phyloP scores from a whole-genome alignment of 2,797 vertebrate species.

The Xiphophorus birchmanni region DNA sequence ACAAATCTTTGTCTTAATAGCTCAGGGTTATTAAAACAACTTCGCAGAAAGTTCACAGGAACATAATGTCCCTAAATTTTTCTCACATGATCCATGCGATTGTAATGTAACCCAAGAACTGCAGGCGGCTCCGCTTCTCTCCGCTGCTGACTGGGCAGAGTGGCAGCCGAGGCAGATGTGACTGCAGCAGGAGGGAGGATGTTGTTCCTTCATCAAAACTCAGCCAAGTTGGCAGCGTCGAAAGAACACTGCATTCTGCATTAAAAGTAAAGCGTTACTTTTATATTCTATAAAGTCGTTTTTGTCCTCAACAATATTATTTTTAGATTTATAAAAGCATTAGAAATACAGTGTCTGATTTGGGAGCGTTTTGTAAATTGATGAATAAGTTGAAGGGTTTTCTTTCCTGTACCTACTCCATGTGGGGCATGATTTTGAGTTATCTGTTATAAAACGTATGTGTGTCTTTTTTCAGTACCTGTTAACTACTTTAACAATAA shows the following conservation, averaged over 20 bases:
- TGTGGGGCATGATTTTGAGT: not conserved
- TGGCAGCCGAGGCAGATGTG: not conserved
- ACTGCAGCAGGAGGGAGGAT: slow-evolving; percentile 7
- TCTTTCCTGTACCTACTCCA: too few relatives aligned
- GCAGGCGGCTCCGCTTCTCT: not conserved
- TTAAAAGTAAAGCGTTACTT: not conserved
- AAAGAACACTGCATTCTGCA: not conserved
- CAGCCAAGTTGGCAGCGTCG: slow-evolving; percentile 5
- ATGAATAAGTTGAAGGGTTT: not conserved
- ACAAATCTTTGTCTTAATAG: not conserved
- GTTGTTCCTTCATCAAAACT: not conserved
- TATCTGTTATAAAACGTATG: not conserved
- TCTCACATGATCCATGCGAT: not conserved
- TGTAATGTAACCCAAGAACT: not conserved
- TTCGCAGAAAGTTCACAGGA: not conserved
- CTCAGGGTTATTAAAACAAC: not conserved
- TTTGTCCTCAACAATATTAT: not conserved
- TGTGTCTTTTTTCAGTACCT: not conserved
- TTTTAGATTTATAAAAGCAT: not conserved
- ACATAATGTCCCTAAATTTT: slow-evolving; percentile 1
- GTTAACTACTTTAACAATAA: not conserved
- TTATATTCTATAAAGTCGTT: not conserved
- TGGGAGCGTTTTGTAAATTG: not conserved
- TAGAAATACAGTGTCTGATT: not conserved
- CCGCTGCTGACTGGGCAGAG: slow-evolving; percentile 13